phyloP scores from a whole-genome alignment of 1,140 invertebrate species.

The Drosophila repleta region DNA sequence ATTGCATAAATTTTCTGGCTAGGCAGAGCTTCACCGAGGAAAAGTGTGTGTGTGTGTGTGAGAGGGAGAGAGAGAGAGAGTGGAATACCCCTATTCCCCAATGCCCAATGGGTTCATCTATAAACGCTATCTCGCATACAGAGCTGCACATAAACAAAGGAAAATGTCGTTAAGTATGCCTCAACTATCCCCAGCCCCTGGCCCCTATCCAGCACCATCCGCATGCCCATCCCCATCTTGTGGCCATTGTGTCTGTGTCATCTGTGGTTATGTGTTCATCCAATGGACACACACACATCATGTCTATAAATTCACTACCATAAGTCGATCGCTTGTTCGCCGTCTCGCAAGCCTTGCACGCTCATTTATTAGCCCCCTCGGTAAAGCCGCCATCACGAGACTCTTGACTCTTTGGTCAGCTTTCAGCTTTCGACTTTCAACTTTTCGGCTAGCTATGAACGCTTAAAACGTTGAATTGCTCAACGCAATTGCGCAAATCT shows the following conservation, averaged over 20 bases:
- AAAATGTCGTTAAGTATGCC: constrained; percentile 60
- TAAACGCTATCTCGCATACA: constrained; percentile 47
- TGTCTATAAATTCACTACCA: constrained; percentile 58
- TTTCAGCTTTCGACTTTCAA: not conserved
- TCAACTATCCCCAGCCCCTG: not conserved
- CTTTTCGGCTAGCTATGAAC: not conserved
- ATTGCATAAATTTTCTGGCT: constrained; percentile 57
- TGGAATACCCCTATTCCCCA: constrained; percentile 11
- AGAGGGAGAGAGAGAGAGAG: not conserved
- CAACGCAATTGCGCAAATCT: constrained; percentile 10
- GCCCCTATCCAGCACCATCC: too few relatives aligned
- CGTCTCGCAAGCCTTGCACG: constrained; percentile 29
- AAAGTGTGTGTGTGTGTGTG: not conserved
- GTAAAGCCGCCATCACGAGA: constrained; percentile 14
- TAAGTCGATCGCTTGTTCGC: constrained; percentile 59
- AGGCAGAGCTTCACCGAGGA: not conserved
- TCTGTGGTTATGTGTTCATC: constrained; percentile 45
- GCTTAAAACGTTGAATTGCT: constrained; percentile 28
- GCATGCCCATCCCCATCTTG: not conserved
- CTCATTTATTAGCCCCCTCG: constrained; percentile 48
- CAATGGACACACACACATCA: constrained; percentile 45
- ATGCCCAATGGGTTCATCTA: constrained; percentile 38
- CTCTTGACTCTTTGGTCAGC: not conserved
- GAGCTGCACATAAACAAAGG: constrained; percentile 59
- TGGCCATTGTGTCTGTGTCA: constrained; percentile 54